Evolutionary conservation across 92 coral and sea anemone genomes (phyloP), one percentile per base, ranked within the genome.

Genomic region (Phenganax marumi): DNA sequence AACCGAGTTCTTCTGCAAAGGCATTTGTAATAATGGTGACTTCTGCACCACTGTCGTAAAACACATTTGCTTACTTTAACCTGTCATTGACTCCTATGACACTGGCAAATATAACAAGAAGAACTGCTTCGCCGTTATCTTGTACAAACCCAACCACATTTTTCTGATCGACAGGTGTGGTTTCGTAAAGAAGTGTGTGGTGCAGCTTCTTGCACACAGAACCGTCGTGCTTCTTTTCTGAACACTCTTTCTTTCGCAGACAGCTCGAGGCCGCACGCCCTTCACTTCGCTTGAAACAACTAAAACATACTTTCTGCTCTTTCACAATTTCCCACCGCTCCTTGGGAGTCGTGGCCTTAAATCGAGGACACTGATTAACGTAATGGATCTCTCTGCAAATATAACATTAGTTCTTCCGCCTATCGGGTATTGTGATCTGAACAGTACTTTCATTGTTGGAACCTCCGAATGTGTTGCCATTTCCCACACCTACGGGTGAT

Each of bases 21-120:
- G 0, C 76, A 58, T 70, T 58, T 39, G 87, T 53, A 14, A 89
- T 84, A 73, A 89, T 68, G 46, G 48, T 21, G 9, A 90, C 62
- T 70, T 89, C 90, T 12, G 90, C 90, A 48, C 90, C 93, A 23
- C 76, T 82, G 55, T 90, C 91, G n/a, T 79, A 87, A 10, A 88
- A 85, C 7, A 86, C 83, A 52, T 84, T 90, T 65, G 80, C 87
- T 54, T 70, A 33, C 54, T 68, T 70, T 60, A 63, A 84, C 7
- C 80, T 49, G 26, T 89, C 81, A 52, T 85, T 75, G 52, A 75
- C 55, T 19, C 86, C 73, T 66, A 61, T 72, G 21, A 90, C 82
- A 14, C 49, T 73, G 51, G 85, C 88, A 74, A 86, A 60, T 10
- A 88, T 23, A 57, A 90, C 85, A 46, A 89, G 90, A 17, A 87